Evolutionary conservation across 2,888 invertebrate genomes (phyloP).

Genomic region (Limnephilus rhombicus): DNA sequence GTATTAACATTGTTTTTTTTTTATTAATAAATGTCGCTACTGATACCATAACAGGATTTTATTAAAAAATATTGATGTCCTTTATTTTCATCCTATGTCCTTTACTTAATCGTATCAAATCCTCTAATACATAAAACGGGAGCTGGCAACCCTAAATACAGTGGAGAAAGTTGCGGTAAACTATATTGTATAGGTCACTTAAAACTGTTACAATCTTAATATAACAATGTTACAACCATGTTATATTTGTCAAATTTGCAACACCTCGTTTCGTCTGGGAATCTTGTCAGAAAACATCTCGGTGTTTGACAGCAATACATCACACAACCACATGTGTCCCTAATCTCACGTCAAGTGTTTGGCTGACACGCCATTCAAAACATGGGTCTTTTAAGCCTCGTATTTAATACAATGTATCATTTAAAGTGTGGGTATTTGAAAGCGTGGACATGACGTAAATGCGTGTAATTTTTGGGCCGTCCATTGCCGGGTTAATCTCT

Average conservation of each 20-base stretch:
- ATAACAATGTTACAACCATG: neutral
- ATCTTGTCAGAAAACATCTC: neutral
- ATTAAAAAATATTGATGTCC: no score
- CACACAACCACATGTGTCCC: neutral
- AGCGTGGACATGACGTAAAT: neutral
- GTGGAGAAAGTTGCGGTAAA: no score
- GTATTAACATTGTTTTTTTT: no score
- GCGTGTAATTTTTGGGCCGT: neutral
- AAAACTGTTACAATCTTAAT: neutral
- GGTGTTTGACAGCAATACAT: neutral
- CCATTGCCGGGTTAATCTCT: neutral
- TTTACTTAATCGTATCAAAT: no score
- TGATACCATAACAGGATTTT: no score
- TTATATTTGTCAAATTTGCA: neutral
- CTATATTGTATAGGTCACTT: neutral
- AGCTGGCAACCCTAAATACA: no score
- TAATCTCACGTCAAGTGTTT: neutral
- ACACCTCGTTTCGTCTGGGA: neutral
- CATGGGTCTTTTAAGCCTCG: neutral
- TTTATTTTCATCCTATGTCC: no score
- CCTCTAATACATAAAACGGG: no score
- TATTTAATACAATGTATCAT: neutral
- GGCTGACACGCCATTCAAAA: neutral
- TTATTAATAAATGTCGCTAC: no score
- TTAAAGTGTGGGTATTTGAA: neutral